These are phyloP conservation scores for Chrysocyon brachyurus DNA, from an alignment of 2,797 vertebrate species.

Conservation along the genomic window DNA sequence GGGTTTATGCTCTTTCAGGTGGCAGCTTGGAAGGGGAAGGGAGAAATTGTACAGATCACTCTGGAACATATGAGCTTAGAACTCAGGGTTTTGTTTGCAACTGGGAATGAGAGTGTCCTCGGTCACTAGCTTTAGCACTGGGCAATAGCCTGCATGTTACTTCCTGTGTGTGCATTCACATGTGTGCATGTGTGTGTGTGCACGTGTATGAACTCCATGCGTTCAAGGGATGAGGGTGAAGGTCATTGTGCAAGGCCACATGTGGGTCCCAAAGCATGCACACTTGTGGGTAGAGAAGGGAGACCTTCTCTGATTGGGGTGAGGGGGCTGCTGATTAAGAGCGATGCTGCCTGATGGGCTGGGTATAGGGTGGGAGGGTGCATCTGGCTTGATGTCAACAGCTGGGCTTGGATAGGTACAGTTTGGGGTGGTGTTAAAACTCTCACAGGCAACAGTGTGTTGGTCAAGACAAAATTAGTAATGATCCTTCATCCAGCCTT, in stretches of 20 bases:
- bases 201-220: neutral
- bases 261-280: rapidly evolving
- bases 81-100: neutral
- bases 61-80: neutral
- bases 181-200: too few species aligned
- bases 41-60: too few species aligned
- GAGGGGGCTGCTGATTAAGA: neutral
- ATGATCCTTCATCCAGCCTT: neutral
- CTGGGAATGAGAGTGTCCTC: neutral
- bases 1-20: neutral
- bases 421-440: neutral
- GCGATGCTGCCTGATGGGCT: rapidly evolving
- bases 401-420: neutral
- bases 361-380: too few species aligned
- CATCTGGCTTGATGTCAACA: neutral
- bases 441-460: neutral
- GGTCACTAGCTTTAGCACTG: neutral
- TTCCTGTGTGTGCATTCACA: too few species aligned
- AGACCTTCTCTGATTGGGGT: neutral
- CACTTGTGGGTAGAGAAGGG: too few species aligned
- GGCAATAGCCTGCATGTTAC: neutral
- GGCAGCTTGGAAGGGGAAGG: neutral
- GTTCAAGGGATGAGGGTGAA: neutral
- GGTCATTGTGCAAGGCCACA: neutral
- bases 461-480: neutral